phyloP scores from a whole-genome alignment of 2,888 invertebrate genomes.

The Drosophila cracens region DNA sequence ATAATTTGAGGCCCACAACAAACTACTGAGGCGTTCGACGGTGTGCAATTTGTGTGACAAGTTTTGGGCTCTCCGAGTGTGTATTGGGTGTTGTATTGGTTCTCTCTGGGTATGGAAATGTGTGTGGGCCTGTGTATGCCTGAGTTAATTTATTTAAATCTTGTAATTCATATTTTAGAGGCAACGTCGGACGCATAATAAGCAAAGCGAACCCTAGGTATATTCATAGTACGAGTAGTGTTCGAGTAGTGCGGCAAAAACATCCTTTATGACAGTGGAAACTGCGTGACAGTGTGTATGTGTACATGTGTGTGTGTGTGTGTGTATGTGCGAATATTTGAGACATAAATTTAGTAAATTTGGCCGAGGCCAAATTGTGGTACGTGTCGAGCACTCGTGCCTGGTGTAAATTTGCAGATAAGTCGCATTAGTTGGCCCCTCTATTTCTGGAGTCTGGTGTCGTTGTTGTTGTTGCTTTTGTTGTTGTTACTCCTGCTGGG shows the following conservation, averaged over 20 bases:
- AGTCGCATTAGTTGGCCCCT: conserved; percentile 71
- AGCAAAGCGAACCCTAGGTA: conserved; percentile 41
- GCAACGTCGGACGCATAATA: conserved; percentile 68
- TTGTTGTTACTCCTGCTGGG: conserved; percentile 40
- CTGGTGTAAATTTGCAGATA: conserved; percentile 76
- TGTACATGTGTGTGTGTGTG: conserved; percentile 2
- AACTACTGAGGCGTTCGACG: conserved; percentile 17
- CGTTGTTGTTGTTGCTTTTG: conserved; percentile 17
- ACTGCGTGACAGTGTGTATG: not conserved
- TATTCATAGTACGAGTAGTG: conserved; percentile 11
- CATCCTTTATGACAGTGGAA: not conserved
- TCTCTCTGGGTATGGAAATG: not conserved
- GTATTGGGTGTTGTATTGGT: conserved; percentile 26
- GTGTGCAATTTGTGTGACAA: conserved; percentile 23
- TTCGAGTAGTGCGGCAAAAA: conserved; percentile 27
- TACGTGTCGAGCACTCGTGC: conserved; percentile 52
- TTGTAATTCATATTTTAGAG: conserved; percentile 75
- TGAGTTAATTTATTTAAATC: conserved; percentile 76
- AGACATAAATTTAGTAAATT: conserved; percentile 72
- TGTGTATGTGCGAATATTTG: conserved; percentile 57
- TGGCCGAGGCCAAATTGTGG: conserved; percentile 53
- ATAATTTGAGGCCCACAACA: conserved; percentile 19
- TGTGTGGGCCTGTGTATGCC: conserved; percentile 52
- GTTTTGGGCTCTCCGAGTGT: conserved; percentile 20
- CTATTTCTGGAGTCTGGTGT: conserved; percentile 28